These are phyloP conservation scores for Acanthornis magna DNA, from an alignment of 2,797 vertebrate species.

Conservation along the genomic window DNA sequence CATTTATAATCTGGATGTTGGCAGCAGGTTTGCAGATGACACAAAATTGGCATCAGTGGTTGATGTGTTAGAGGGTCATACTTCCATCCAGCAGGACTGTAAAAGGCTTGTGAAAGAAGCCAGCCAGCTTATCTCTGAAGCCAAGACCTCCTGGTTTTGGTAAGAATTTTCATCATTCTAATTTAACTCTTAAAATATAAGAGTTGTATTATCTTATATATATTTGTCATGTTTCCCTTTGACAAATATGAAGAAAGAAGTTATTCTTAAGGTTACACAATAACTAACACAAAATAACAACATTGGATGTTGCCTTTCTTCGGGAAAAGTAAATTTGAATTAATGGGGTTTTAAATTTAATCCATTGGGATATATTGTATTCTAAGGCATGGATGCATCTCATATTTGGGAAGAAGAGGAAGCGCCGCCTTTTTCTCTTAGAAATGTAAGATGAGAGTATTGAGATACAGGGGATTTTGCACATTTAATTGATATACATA, in stretches of 20 bases:
- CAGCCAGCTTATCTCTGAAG: neutral
- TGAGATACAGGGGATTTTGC: rapidly evolving
- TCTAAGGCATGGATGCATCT: neutral
- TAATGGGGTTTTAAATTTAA: neutral
- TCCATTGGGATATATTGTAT: neutral
- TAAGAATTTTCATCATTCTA: neutral
- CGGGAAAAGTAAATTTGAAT: neutral
- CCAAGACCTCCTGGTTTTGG: neutral
- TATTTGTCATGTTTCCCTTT: neutral
- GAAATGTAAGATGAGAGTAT: neutral
- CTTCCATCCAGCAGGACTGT: neutral
- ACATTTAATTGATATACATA: neutral
- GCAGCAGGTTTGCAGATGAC: neutral
- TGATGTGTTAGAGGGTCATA: neutral
- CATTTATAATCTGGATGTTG: neutral
- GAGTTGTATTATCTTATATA: no score
- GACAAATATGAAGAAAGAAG: neutral
- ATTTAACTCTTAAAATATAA: neutral
- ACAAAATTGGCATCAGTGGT: neutral
- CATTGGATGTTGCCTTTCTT: neutral
- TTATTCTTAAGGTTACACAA: neutral
- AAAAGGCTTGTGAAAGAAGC: neutral
- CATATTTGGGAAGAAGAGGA: neutral
- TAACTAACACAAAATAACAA: neutral
- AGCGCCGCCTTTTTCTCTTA: neutral